A percentile compares a stretch with the other conserved stretches of the same genome.
These are phyloP conservation scores for Eubucco bourcierii DNA, from an alignment of 2,113 vertebrate genomes.

Conservation along the genomic window DNA sequence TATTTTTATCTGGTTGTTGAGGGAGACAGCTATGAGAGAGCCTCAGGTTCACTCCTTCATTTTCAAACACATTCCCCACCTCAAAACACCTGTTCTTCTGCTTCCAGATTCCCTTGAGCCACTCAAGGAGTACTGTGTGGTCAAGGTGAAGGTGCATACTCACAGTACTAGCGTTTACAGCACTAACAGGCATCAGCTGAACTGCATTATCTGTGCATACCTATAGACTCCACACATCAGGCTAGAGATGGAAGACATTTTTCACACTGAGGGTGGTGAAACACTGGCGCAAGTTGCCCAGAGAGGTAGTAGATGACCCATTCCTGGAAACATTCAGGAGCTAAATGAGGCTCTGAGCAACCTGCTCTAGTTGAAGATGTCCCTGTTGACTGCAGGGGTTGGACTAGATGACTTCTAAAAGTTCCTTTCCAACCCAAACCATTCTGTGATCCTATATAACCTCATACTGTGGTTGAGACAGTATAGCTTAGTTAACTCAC, in stretches of 20 bases:
- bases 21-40: background rate
- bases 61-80: background rate
- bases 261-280: background rate
- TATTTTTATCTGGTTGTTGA: too few species aligned
- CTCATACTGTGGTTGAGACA: background rate
- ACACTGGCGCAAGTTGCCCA: background rate
- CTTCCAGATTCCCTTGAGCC: background rate
- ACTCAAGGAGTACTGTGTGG: background rate
- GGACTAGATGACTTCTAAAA: background rate
- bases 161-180: background rate
- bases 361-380: background rate
- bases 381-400: background rate
- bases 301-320: background rate
- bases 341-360: background rate
- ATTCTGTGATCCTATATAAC: background rate
- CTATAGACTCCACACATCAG: background rate
- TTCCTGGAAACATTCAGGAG: background rate
- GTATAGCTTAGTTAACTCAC: background rate
- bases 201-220: background rate
- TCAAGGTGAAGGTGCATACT: background rate
- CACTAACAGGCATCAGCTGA: background rate
- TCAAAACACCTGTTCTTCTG: background rate
- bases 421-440: background rate
- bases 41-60: background rate
- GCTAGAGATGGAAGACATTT: background rate